Evolutionary conservation across 1,140 invertebrate genomes (phyloP).

Genomic region (Solenopsis invicta): DNA sequence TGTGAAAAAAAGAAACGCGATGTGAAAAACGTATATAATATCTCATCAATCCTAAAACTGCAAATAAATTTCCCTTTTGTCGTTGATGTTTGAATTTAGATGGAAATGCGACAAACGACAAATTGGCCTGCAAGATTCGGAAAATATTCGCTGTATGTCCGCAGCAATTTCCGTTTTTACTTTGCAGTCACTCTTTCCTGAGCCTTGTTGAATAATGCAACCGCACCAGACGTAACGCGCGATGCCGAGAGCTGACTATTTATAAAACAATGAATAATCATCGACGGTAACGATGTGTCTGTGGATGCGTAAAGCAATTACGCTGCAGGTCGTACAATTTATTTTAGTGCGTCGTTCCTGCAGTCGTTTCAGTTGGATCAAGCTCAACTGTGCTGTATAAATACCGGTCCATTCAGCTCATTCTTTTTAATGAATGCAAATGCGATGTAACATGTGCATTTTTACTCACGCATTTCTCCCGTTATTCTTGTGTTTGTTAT

Average conservation of each 20-base stretch:
- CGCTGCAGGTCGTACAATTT: constrained; percentile 61
- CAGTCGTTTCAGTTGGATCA: constrained; percentile 46
- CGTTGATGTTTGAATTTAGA: background rate
- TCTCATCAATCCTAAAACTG: background rate
- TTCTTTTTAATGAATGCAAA: constrained; percentile 55
- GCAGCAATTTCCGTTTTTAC: constrained; percentile 53
- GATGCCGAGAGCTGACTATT: constrained; percentile 57
- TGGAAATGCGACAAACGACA: constrained; percentile 4
- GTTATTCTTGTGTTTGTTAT: constrained; percentile 21
- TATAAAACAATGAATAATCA: constrained; percentile 73
- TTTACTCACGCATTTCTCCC: constrained; percentile 18
- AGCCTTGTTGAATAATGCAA: constrained; percentile 65
- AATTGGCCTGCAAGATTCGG: constrained; percentile 41
- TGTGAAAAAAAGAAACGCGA: background rate
- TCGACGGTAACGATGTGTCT: constrained; percentile 66
- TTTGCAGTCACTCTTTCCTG: constrained; percentile 53
- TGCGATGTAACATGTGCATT: constrained; percentile 46
- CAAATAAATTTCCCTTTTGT: background rate
- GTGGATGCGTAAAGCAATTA: constrained; percentile 68
- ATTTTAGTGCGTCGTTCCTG: constrained; percentile 50
- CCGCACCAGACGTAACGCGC: constrained; percentile 26
- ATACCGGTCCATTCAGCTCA: constrained; percentile 28
- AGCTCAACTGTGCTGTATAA: constrained; percentile 44
- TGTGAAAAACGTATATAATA: background rate
- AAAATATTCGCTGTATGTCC: constrained; percentile 12